Evolutionary conservation across 2,113 vertebrate species (phyloP).

Genomic region (Glareola pratincola): DNA sequence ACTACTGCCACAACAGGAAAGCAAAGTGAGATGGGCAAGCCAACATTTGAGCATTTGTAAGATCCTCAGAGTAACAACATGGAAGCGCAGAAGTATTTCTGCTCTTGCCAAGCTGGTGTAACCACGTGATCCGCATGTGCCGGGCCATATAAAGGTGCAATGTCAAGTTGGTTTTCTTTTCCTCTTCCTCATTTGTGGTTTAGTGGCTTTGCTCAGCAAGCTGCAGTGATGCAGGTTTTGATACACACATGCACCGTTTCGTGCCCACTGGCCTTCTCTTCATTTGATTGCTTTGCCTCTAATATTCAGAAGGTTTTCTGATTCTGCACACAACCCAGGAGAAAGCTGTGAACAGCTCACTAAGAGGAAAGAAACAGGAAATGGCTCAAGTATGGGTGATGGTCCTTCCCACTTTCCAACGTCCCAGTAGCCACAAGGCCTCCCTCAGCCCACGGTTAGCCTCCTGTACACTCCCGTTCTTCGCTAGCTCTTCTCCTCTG

Average conservation of each 20-base stretch:
- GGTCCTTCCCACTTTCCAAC: neutral
- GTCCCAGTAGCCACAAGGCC: neutral
- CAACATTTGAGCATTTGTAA: neutral
- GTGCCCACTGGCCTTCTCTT: neutral
- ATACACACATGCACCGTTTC: neutral
- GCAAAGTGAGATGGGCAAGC: neutral
- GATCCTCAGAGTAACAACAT: neutral
- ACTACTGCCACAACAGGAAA: neutral
- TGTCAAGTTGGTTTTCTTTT: neutral
- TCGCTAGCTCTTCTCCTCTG: neutral
- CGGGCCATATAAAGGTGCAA: neutral
- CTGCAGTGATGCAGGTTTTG: neutral
- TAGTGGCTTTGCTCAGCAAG: neutral
- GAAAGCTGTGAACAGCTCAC: neutral
- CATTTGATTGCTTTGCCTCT: neutral
- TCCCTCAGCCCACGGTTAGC: neutral
- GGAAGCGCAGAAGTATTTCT: neutral
- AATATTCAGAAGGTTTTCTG: neutral
- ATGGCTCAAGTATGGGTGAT: neutral
- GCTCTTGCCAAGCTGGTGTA: neutral
- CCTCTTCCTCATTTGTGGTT: neutral
- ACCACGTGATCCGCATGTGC: neutral
- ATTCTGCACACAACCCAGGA: neutral
- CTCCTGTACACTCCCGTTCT: neutral
- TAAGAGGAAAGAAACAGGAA: neutral